These are phyloP conservation scores for Drosophila diplacantha DNA, from an alignment of 2,888 invertebrate species.

Conservation along the genomic window DNA sequence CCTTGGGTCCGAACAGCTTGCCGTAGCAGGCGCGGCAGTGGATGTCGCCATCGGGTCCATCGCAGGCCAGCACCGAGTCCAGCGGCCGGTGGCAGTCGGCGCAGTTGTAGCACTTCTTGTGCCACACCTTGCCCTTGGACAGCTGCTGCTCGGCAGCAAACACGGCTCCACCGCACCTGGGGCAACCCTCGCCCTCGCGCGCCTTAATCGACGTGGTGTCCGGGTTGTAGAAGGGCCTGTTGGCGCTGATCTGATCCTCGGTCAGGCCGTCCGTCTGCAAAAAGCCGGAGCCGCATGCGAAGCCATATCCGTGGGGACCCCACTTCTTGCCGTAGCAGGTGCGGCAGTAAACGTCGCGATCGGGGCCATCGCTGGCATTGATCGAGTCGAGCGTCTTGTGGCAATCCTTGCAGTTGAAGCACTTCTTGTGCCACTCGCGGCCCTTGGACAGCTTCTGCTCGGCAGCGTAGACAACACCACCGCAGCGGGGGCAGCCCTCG, in stretches of 20 bases:
- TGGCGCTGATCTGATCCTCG: conserved; percentile 89
- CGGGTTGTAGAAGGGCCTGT: conserved; percentile 89
- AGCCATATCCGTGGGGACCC: conserved; percentile 98
- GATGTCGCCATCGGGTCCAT: conserved; percentile 95
- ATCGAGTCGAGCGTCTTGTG: conserved; percentile 96
- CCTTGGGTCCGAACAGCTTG: conserved; percentile 93
- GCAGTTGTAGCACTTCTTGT: conserved; percentile 97
- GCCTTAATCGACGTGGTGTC: conserved; percentile 94
- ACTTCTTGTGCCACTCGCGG: conserved; percentile 94
- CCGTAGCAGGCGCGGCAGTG: conserved; percentile 95
- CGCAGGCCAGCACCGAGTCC: conserved; percentile 93
- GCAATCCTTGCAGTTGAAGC: conserved; percentile 95
- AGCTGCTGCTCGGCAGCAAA: conserved; percentile 98
- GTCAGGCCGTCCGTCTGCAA: conserved; percentile 93
- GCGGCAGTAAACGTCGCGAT: conserved; percentile 95
- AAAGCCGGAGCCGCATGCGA: conserved; percentile 96
- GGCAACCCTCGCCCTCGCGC: conserved; percentile 92
- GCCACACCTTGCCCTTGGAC: conserved; percentile 98
- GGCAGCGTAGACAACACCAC: conserved; percentile 94
- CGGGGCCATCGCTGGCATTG: conserved; percentile 96
- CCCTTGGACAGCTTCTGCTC: conserved; percentile 95
- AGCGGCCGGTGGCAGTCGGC: conserved; percentile 92
- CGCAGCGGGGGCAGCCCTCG: conserved; percentile 93
- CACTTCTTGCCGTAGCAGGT: conserved; percentile 98
- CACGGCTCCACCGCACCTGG: conserved; percentile 95